These are phyloP conservation scores for Graphium colonna DNA, from an alignment of 2,888 invertebrate genomes.

Conservation along the genomic window DNA sequence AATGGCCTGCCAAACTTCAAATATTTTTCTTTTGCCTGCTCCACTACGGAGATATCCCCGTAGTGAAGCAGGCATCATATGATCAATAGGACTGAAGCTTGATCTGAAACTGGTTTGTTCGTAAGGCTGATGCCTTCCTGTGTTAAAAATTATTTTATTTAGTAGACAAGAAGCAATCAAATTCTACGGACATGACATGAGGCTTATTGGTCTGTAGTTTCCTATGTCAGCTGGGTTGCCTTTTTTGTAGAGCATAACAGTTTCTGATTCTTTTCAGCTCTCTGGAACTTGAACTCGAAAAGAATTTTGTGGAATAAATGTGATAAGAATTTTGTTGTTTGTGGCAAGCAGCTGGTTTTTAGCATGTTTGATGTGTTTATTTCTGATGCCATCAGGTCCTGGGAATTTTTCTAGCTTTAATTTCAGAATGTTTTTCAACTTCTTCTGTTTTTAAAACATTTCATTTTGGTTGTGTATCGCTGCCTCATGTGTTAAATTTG, in stretches of 20 bases:
- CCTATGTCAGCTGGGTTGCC: conserved; percentile 27
- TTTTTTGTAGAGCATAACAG: conserved; percentile 30
- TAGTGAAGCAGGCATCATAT: no score
- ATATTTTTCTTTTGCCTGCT: conserved; percentile 23
- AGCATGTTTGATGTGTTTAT: no score
- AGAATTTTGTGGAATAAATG: conserved; percentile 26
- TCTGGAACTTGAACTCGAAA: conserved; percentile 24
- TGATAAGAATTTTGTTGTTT: no score
- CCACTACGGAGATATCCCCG: conserved; percentile 23
- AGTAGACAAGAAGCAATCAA: conserved; percentile 21
- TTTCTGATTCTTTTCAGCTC: conserved; percentile 28
- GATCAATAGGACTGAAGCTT: conserved; percentile 18
- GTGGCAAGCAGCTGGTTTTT: conserved; percentile 20
- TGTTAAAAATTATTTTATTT: conserved; percentile 1
- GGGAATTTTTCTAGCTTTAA: conserved; percentile 29
- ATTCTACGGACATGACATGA: conserved; percentile 17
- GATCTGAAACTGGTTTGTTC: conserved; percentile 15
- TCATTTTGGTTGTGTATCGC: no score
- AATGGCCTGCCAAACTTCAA: conserved; percentile 20
- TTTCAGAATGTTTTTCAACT: no score
- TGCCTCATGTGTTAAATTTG: no score
- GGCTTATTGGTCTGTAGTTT: conserved; percentile 25
- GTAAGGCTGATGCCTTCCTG: conserved; percentile 9
- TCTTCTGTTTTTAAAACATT: no score
- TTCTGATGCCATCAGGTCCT: no score